These are phyloP conservation scores for Herminia tarsipennalis DNA, from an alignment of 2,888 invertebrate genomes.

Conservation along the genomic window DNA sequence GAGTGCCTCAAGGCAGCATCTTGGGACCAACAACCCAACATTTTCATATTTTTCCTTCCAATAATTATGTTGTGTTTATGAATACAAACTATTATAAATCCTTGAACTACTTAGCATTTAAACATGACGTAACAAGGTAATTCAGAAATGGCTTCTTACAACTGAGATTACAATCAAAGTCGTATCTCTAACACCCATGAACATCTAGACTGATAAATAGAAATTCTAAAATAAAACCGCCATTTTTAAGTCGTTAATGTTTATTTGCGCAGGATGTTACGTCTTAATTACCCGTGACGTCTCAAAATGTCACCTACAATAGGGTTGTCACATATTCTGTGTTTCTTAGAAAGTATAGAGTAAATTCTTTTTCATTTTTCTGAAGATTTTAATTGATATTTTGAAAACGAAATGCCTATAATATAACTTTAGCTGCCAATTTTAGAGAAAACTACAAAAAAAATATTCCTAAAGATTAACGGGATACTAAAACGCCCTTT, in stretches of 20 bases:
- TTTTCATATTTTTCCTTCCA: no score
- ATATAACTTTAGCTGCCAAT: no score
- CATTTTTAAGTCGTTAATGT: slow-evolving; percentile 26
- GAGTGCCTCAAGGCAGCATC: no score
- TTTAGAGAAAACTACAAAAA: no score
- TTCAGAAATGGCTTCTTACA: neutral
- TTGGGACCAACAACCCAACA: no score
- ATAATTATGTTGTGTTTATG: no score
- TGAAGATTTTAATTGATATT: no score
- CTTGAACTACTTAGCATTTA: neutral
- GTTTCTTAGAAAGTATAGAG: neutral
- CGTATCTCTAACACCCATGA: slow-evolving; percentile 1
- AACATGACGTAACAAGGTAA: neutral
- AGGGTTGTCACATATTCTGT: neutral
- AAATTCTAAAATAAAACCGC: slow-evolving; percentile 12
- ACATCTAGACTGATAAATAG: neutral
- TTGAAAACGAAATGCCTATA: no score
- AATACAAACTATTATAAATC: no score
- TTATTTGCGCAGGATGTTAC: slow-evolving; percentile 25
- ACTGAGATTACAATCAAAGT: neutral
- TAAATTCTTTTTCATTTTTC: no score
- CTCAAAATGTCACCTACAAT: slow-evolving; percentile 1
- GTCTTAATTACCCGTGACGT: slow-evolving; percentile 22
- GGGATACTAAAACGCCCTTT: no score
- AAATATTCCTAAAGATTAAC: no score